These are phyloP conservation scores for Campoplex capitator DNA, from an alignment of 2,888 invertebrate species.

Conservation along the genomic window DNA sequence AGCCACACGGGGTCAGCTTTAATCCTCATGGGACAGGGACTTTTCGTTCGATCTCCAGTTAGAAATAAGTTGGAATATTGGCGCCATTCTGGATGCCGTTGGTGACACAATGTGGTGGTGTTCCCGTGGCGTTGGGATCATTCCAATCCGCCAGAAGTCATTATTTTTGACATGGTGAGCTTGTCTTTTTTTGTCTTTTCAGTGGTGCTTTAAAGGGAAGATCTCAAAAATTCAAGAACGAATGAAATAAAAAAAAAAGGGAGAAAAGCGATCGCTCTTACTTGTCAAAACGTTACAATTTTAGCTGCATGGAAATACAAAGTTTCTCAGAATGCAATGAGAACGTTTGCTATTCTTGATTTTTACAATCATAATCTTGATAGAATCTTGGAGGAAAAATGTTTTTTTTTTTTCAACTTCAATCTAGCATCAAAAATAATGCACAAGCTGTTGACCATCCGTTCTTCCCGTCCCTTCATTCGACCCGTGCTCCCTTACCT, in stretches of 20 bases:
- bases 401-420: neutral
- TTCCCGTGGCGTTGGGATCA: neutral
- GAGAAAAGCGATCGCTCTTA: constrained; percentile 4
- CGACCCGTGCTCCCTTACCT: constrained; percentile 59
- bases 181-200: neutral
- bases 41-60: neutral
- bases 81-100: constrained; percentile 2
- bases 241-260: neutral
- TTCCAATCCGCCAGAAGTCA: neutral
- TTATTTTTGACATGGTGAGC: neutral
- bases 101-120: neutral
- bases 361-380: constrained; percentile 1
- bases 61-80: constrained; percentile 10
- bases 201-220: neutral
- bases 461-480: constrained; percentile 27
- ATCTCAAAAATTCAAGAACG: neutral
- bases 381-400: neutral
- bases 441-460: constrained; percentile 13
- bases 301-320: neutral
- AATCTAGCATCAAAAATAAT: neutral
- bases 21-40: constrained; percentile 47
- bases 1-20: constrained; percentile 38
- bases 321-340: neutral
- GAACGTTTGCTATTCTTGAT: neutral
- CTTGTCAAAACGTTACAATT: constrained; percentile 2